Percentiles rank a stretch among this genome's conserved stretches.
Evolutionary conservation across 2,888 invertebrate genomes (phyloP).

Genomic region (Luffia ferchaultella): DNA sequence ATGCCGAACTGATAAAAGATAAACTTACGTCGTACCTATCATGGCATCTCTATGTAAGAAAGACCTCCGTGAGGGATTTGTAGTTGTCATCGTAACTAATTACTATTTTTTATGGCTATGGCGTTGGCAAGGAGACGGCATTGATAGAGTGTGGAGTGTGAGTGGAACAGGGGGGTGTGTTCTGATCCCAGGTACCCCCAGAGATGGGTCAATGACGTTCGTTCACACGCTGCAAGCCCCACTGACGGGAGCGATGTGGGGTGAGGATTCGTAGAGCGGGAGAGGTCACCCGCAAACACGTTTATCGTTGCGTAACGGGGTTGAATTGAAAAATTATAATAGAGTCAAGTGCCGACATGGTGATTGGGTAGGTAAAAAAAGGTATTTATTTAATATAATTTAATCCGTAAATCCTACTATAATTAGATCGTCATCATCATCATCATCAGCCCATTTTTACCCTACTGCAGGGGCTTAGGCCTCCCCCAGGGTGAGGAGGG

Average conservation of each 20-base stretch:
- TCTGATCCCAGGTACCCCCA: slow-evolving; percentile 17
- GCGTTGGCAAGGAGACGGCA: background rate
- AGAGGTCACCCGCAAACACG: background rate
- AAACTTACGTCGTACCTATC: too few species aligned
- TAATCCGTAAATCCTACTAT: too few species aligned
- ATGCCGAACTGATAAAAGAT: too few species aligned
- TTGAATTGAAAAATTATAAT: background rate
- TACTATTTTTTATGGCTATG: slow-evolving; percentile 22
- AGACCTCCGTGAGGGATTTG: background rate
- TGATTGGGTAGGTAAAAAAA: too few species aligned
- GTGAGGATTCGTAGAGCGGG: background rate
- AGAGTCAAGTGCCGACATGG: too few species aligned
- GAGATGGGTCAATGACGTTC: slow-evolving; percentile 65
- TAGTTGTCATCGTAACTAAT: background rate
- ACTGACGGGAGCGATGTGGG: background rate
- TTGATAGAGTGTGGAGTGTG: slow-evolving; percentile 42
- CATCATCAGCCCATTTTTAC: too few species aligned
- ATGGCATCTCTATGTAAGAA: background rate
- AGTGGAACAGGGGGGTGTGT: slow-evolving; percentile 36
- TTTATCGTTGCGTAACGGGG: background rate
- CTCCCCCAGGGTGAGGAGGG: too few species aligned
- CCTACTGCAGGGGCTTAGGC: too few species aligned
- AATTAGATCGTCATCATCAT: too few species aligned
- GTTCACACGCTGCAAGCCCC: slow-evolving; percentile 38
- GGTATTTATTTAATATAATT: too few species aligned